Percentiles rank a stretch among this genome's conserved stretches.
phyloP scores from a whole-genome alignment of 2,797 vertebrate species.

The Gambusia yucatana region DNA sequence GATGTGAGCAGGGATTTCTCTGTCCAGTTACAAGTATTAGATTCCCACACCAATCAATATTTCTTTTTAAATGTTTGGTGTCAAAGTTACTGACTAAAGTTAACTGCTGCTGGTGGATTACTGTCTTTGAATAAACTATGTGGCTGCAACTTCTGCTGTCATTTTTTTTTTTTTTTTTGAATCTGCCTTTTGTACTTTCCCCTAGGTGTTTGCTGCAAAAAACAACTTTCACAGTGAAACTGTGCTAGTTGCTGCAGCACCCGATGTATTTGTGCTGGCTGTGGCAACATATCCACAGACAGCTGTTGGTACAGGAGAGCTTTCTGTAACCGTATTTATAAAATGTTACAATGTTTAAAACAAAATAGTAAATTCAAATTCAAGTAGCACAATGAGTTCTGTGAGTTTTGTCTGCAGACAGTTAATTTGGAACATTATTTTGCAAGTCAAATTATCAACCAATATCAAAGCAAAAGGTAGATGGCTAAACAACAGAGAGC shows the following conservation, averaged over 20 bases:
- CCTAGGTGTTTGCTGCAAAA: background rate
- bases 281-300: background rate
- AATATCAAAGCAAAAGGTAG: background rate
- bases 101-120: background rate
- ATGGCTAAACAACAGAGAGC: background rate
- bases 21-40: background rate
- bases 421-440: background rate
- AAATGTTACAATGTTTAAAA: background rate
- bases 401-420: background rate
- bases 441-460: background rate
- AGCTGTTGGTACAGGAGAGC: background rate
- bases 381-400: background rate
- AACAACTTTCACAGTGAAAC: background rate
- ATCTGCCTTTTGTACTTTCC: background rate
- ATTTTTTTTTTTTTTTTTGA: background rate
- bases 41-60: background rate
- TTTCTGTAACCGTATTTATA: too few relatives aligned
- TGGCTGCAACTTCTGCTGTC: background rate
- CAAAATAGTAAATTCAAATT: background rate
- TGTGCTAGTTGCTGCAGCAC: background rate
- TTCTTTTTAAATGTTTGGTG: background rate
- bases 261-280: background rate
- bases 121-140: background rate
- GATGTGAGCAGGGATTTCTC: background rate
- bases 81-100: background rate